Percentiles rank a stretch among this genome's conserved stretches.
Evolutionary conservation across 2,797 vertebrate genomes (phyloP).

Genomic region (Austrolebias charrua): DNA sequence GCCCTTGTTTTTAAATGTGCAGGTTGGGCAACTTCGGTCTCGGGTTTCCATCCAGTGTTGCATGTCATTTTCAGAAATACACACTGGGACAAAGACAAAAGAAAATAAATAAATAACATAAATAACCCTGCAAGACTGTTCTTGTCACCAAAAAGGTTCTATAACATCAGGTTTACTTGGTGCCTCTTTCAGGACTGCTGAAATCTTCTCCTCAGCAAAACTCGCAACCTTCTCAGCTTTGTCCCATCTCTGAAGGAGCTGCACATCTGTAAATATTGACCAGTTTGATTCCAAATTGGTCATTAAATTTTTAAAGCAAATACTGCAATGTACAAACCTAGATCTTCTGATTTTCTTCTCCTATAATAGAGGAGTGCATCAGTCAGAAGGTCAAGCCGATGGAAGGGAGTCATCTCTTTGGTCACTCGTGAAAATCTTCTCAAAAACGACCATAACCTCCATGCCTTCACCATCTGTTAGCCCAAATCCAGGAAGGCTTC

Average conservation of each 20-base stretch:
- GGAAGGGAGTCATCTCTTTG: neutral
- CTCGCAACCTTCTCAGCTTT: neutral
- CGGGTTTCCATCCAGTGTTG: neutral
- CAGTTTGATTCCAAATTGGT: neutral
- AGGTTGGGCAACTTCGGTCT: neutral
- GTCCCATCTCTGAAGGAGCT: no score
- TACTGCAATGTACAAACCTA: neutral
- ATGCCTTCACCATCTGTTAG: neutral
- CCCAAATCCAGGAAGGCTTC: neutral
- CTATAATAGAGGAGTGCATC: neutral
- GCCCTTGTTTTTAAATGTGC: neutral
- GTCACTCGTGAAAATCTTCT: neutral
- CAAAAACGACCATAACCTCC: conserved; percentile 6
- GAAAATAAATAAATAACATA: neutral
- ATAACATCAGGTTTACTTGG: neutral
- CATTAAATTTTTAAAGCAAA: neutral
- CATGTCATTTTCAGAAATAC: conserved; percentile 1
- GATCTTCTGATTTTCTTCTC: neutral
- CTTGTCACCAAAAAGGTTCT: neutral
- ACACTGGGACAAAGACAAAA: neutral
- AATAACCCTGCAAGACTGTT: neutral
- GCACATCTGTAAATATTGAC: neutral
- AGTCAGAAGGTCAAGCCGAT: conserved; percentile 3
- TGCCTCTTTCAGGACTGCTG: neutral
- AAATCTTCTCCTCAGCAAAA: conserved; percentile 3